A percentile compares a stretch with the other conserved stretches of the same genome.
phyloP scores from a whole-genome alignment of 2,888 invertebrate species.

The Morpho deidamia region DNA sequence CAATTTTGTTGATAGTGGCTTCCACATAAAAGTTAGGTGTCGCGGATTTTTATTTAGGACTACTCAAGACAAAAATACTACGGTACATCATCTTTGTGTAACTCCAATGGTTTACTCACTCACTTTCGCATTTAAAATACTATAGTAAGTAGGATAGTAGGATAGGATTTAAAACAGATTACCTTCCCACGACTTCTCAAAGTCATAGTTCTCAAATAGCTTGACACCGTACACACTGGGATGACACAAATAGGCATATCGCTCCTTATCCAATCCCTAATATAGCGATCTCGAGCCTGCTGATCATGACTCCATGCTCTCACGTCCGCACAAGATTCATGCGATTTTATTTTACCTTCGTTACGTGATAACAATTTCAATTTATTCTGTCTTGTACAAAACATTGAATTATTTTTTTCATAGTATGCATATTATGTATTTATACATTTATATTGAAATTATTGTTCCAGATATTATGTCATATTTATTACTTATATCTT shows the following conservation, averaged over 20 bases:
- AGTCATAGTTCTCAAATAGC: conserved; percentile 48
- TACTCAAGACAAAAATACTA: too few relatives aligned
- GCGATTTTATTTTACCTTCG: conserved; percentile 75
- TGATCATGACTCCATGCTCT: conserved; percentile 77
- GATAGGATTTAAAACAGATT: conserved; percentile 17
- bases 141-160: background rate
- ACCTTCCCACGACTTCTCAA: conserved; percentile 46
- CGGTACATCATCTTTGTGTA: too few relatives aligned
- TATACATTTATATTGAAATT: background rate
- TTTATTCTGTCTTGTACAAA: conserved; percentile 31
- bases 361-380: conserved; percentile 53
- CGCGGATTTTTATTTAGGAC: too few relatives aligned
- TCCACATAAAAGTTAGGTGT: too few relatives aligned
- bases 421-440: conserved; percentile 1
- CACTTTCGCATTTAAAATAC: too few relatives aligned
- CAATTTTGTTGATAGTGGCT: too few relatives aligned
- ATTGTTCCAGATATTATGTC: background rate
- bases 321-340: conserved; percentile 71
- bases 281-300: conserved; percentile 40
- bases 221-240: conserved; percentile 41
- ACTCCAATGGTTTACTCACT: too few relatives aligned
- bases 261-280: conserved; percentile 65
- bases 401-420: conserved; percentile 45
- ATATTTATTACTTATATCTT: background rate
- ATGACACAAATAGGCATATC: conserved; percentile 57